Base-by-base conservation (phyloP, 2,888 invertebrate genomes). In the Tigriopus californicus region DNA sequence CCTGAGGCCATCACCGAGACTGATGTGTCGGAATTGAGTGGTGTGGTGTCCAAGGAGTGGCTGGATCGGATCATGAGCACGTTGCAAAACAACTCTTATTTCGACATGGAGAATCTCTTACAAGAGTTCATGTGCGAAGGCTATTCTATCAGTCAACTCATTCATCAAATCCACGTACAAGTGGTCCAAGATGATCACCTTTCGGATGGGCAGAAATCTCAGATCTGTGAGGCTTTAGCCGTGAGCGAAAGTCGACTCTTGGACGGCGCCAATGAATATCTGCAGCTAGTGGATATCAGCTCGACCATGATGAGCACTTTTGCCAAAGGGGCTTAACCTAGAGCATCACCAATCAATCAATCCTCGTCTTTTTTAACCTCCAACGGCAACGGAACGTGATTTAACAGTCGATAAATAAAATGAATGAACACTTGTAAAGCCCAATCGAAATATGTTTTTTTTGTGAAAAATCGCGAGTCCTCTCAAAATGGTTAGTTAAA, bases 221-320 rank as follows among this genome's bases (percentile, higher is more conserved):
- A 76, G n/a, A 82, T 94, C 65, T 85, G 84, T 66, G 85, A 88
- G 68, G 86, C 83, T 71, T 71, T 94, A 24, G 89, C 87, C 2
- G 82, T 85, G 73, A 76, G 77, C 69, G 83, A 86, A 61, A 85
- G 81, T 67, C 78, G 88, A 46, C 74, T 95, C 49, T 77, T 89
- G 65, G 90, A 92, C 67, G 95, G 95, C 1, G 89, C 88, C 0
- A 87, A 90, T 55, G 95, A 97, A 72, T 85, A 85, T 68, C 78
- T 95, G 69, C 92, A 95, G 71, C 76, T 91, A 15, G 79, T 89
- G 66, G 85, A 85, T 72, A 73, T 90, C 6, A 85, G 84, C 13
- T 84, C 83, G 64, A 75, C 79, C n/a, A 75, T 85, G 42, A 81
- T 85, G 65, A 57, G 63, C 10, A 53, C 61, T 20, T 42, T 62